These are phyloP conservation scores for Pseudopodoces humilis DNA, from an alignment of 2,113 vertebrate genomes.

Conservation along the genomic window DNA sequence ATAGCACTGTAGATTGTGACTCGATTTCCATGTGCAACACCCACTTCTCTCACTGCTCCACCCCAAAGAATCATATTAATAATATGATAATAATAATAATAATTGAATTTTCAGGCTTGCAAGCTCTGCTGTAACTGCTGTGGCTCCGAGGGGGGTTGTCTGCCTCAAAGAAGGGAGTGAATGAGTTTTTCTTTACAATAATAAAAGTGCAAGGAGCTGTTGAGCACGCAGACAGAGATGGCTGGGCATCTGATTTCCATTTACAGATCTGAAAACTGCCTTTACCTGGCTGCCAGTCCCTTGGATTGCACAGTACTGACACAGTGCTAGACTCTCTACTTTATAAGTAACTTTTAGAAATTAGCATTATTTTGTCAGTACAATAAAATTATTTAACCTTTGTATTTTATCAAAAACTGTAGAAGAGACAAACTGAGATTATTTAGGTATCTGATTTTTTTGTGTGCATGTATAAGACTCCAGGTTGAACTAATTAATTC, in stretches of 20 bases:
- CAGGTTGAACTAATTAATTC: constrained; percentile 3
- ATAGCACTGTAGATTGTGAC: neutral
- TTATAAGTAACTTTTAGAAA: neutral
- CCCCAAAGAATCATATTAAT: neutral
- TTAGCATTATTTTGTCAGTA: neutral
- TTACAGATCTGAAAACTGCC: neutral
- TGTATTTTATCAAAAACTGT: neutral
- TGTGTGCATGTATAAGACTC: neutral
- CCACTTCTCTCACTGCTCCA: neutral
- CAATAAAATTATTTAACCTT: neutral
- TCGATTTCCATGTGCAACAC: accelerated
- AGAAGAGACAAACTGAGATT: neutral
- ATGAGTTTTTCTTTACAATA: neutral
- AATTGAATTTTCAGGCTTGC: neutral
- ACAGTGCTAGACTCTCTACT: neutral
- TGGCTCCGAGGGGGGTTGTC: neutral
- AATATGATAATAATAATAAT: too few species aligned
- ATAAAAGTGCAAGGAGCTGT: neutral
- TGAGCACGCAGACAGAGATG: neutral
- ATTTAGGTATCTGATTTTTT: neutral
- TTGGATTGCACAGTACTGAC: neutral
- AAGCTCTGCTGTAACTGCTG: neutral
- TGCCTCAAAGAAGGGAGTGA: neutral
- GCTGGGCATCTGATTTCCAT: neutral
- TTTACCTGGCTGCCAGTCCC: neutral